phyloP scores from a whole-genome alignment of 2,113 vertebrate species.

The Oncorhynchus mykiss region DNA sequence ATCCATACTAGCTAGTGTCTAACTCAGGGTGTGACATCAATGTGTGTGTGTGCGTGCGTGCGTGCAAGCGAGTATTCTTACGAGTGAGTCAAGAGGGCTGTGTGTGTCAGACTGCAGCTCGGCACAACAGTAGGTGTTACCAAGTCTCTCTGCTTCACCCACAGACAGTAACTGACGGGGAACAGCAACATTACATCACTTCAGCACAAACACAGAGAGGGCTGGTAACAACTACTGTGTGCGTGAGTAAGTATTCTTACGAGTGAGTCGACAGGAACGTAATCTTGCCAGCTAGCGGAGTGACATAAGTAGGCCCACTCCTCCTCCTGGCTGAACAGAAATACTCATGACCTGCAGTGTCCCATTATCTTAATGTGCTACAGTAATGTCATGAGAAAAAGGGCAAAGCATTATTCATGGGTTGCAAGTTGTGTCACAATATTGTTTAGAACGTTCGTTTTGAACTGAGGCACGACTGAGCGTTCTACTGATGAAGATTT shows the following conservation, averaged over 20 bases:
- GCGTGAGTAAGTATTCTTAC: background rate
- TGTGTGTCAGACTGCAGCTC: constrained; percentile 9
- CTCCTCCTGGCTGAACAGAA: no score
- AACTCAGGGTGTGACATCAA: constrained; percentile 71
- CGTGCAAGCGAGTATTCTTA: background rate
- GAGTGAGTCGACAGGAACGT: background rate
- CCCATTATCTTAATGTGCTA: no score
- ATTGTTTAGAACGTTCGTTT: no score
- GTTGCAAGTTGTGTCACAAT: no score
- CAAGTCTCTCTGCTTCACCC: constrained; percentile 47
- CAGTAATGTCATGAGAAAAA: no score
- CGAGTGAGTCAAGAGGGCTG: background rate
- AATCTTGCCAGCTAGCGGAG: no score
- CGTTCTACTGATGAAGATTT: no score
- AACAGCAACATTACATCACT: constrained; percentile 67
- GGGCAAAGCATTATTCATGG: no score
- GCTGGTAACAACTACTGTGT: constrained; percentile 56
- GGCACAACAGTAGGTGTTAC: constrained; percentile 39
- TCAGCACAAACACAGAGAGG: constrained; percentile 68
- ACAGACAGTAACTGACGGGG: constrained; percentile 57
- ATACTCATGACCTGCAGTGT: no score
- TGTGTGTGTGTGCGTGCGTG: constrained; percentile 24
- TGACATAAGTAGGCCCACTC: no score
- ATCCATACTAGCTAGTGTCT: constrained; percentile 70
- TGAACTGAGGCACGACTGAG: no score